These are phyloP conservation scores for Cancer borealis DNA, from an alignment of 2,888 invertebrate species.

Conservation along the genomic window DNA sequence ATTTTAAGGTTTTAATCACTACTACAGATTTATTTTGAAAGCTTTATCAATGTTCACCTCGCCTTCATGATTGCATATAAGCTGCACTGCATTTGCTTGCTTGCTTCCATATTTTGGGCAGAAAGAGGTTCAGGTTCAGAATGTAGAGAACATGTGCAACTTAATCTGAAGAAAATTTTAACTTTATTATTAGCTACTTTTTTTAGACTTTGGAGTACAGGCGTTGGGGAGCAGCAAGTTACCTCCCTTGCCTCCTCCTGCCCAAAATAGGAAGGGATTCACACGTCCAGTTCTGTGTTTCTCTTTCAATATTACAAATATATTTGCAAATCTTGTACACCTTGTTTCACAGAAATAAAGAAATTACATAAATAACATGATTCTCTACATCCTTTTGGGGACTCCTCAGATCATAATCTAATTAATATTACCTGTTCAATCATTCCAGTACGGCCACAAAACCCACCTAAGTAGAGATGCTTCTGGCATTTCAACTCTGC, in stretches of 20 bases:
- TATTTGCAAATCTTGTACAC: conserved; percentile 76
- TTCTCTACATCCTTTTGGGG: background rate
- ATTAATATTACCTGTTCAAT: too few relatives aligned
- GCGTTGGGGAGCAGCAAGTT: conserved; percentile 21
- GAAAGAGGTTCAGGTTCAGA: conserved; percentile 63
- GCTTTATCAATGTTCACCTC: conserved; percentile 71
- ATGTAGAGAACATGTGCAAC: conserved; percentile 38
- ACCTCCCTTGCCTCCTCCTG: conserved; percentile 64
- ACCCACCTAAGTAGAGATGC: too few relatives aligned
- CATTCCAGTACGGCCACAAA: too few relatives aligned
- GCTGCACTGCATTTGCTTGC: conserved; percentile 71
- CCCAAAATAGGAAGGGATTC: conserved; percentile 73
- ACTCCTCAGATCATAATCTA: too few relatives aligned
- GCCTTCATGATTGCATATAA: conserved; percentile 70
- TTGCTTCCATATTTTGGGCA: conserved; percentile 72
- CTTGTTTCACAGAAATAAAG: conserved; percentile 76
- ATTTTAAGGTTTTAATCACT: conserved; percentile 60
- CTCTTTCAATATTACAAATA: conserved; percentile 75
- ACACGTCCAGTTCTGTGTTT: conserved; percentile 73
- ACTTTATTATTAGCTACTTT: conserved; percentile 22
- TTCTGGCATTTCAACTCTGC: too few relatives aligned
- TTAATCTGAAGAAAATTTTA: conserved; percentile 30
- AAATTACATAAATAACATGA: conserved; percentile 63
- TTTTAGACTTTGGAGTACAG: conserved; percentile 40
- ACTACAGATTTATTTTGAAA: conserved; percentile 60